Evolutionary conservation across 2,113 vertebrate genomes (phyloP).

Genomic region (Lamprologus tigripictilis): DNA sequence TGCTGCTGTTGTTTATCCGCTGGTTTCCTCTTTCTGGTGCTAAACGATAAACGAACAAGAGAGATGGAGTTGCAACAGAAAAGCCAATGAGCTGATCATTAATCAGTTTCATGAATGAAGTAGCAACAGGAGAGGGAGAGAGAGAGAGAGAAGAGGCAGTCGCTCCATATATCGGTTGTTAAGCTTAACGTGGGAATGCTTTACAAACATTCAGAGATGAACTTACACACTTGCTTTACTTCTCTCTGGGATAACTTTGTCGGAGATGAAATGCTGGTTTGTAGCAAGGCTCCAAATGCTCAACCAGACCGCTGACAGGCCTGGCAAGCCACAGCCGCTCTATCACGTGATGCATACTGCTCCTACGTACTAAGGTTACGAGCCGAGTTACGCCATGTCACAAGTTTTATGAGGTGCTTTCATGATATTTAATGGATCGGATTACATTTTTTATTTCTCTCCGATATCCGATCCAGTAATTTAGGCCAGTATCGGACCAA

Average conservation of each 20-base stretch:
- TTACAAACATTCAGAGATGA: background rate
- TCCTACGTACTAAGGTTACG: background rate
- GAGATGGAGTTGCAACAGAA: background rate
- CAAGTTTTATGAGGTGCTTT: background rate
- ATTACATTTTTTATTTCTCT: background rate
- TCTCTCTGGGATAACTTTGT: background rate
- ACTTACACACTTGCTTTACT: background rate
- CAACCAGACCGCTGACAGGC: fast-evolving
- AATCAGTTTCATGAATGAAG: too few species aligned
- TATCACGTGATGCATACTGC: background rate
- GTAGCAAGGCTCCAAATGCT: background rate
- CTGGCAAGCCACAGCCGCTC: fast-evolving
- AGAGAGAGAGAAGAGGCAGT: background rate
- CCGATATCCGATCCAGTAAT: background rate
- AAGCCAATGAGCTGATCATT: too few species aligned
- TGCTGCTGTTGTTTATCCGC: background rate
- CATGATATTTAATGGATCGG: background rate
- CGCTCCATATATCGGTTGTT: background rate
- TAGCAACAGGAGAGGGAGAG: too few species aligned
- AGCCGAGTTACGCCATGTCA: background rate
- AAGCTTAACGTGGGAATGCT: background rate
- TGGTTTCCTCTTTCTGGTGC: background rate
- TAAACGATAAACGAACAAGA: background rate
- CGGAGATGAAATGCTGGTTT: fast-evolving
- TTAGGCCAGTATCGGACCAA: background rate